Percentiles rank a stretch among this genome's conserved stretches.
Conservation (phyloP, 2,797 vertebrate species). For the Bryconaethiops microstoma region DNA sequence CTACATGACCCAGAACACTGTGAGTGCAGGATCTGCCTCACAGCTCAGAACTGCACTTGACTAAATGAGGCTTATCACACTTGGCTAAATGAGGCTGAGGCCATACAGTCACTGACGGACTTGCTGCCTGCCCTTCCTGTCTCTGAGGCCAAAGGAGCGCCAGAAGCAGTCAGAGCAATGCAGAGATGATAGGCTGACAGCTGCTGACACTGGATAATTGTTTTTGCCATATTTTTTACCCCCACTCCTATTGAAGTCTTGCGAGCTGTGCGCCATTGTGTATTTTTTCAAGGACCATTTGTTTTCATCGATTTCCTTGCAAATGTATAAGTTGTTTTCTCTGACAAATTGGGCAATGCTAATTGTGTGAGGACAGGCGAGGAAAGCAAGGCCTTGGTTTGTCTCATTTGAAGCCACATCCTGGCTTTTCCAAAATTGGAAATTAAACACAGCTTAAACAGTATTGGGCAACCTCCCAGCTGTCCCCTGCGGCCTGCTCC, state of each 20-base stretch:
- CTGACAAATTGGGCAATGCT: conserved; percentile 43
- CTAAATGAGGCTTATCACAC: conserved; percentile 38
- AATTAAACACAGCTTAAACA: conserved; percentile 52
- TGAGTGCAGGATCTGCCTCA: not conserved
- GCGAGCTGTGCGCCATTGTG: conserved; percentile 22
- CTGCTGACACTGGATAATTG: conserved; percentile 14
- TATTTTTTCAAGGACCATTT: conserved; percentile 37
- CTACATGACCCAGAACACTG: not conserved
- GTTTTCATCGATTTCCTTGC: conserved; percentile 35
- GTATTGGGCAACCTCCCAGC: conserved; percentile 34
- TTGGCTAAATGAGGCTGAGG: conserved; percentile 26
- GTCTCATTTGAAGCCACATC: conserved; percentile 57
- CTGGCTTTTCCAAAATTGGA: conserved; percentile 45
- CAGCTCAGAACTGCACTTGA: conserved; percentile 30
- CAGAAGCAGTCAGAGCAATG: not conserved
- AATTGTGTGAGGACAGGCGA: conserved; percentile 38
- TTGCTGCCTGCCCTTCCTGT: conserved; percentile 24
- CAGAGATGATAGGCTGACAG: conserved; percentile 2
- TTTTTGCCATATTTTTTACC: conserved; percentile 11
- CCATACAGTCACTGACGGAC: not conserved
- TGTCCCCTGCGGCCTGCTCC: conserved; percentile 29
- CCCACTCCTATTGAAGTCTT: not conserved
- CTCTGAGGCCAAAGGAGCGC: conserved; percentile 1
- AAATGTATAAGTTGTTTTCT: conserved; percentile 36
- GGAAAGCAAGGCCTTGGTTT: conserved; percentile 42